These are phyloP conservation scores for Pseudorhombus dupliciocellatus DNA, from an alignment of 2,113 vertebrate genomes.

Conservation along the genomic window DNA sequence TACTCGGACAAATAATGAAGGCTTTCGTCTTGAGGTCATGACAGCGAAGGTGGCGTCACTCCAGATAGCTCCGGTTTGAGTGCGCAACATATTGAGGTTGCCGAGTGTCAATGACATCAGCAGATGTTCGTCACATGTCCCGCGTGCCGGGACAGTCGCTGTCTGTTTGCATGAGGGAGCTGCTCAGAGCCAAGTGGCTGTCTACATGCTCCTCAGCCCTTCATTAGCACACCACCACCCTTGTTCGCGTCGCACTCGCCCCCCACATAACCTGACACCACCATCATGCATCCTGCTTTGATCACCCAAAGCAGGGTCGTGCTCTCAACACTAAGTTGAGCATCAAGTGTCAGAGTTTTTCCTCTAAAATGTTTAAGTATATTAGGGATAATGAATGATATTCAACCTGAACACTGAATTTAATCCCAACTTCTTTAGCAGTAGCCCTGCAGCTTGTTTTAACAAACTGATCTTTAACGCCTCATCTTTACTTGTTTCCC, in stretches of 20 bases:
- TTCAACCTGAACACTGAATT: no score
- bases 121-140: slow-evolving; percentile 71
- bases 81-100: slow-evolving; percentile 36
- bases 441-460: no score
- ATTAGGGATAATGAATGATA: no score
- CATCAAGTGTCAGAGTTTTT: no score
- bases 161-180: slow-evolving; percentile 54
- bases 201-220: slow-evolving; percentile 45
- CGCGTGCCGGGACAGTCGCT: slow-evolving; percentile 35
- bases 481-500: no score
- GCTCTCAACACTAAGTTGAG: background rate
- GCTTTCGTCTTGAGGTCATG: background rate
- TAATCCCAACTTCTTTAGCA: no score
- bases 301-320: slow-evolving; percentile 17
- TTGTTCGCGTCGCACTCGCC: slow-evolving; percentile 4
- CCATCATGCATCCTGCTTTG: background rate
- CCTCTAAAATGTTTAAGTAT: no score
- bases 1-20: slow-evolving; percentile 8
- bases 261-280: background rate
- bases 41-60: background rate
- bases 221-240: slow-evolving; percentile 50
- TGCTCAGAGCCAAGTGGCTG: slow-evolving; percentile 48
- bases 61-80: slow-evolving; percentile 46
- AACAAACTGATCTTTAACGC: no score
- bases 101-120: slow-evolving; percentile 65